phyloP scores from a whole-genome alignment of 2,113 vertebrate species.

The Thamnophis sirtalis region DNA sequence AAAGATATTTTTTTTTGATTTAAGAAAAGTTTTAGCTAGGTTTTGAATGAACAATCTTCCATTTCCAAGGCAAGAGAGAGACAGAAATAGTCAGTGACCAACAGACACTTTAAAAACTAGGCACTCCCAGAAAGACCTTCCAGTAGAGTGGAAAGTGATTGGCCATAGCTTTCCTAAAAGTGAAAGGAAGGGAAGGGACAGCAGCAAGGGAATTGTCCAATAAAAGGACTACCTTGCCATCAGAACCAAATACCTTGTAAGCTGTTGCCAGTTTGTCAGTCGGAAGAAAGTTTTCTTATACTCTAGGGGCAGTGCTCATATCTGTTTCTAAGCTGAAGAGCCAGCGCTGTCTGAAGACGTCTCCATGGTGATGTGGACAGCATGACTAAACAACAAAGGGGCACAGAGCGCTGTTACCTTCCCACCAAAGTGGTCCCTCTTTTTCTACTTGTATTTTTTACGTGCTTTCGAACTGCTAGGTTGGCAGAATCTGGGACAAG shows the following conservation, averaged over 20 bases:
- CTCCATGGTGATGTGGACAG: too few species aligned
- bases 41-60: background rate
- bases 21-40: background rate
- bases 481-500: too few species aligned
- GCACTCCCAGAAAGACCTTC: background rate
- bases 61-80: background rate
- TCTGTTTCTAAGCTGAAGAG: too few species aligned
- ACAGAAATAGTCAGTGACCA: background rate
- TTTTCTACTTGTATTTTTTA: too few species aligned
- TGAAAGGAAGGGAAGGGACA: background rate
- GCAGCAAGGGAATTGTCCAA: background rate
- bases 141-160: background rate
- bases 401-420: too few species aligned
- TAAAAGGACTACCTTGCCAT: background rate
- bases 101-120: background rate
- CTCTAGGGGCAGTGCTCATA: too few species aligned
- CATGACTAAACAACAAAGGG: too few species aligned
- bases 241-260: background rate
- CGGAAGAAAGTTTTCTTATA: background rate
- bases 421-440: too few species aligned
- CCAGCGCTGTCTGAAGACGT: too few species aligned
- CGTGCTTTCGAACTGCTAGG: too few species aligned
- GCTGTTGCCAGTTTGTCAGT: background rate
- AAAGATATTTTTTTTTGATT: background rate
- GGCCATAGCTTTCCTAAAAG: background rate